A percentile compares a stretch with the other conserved stretches of the same genome.
phyloP scores from a whole-genome alignment of 2,888 invertebrate species.

The Cryptocephalus moraei region DNA sequence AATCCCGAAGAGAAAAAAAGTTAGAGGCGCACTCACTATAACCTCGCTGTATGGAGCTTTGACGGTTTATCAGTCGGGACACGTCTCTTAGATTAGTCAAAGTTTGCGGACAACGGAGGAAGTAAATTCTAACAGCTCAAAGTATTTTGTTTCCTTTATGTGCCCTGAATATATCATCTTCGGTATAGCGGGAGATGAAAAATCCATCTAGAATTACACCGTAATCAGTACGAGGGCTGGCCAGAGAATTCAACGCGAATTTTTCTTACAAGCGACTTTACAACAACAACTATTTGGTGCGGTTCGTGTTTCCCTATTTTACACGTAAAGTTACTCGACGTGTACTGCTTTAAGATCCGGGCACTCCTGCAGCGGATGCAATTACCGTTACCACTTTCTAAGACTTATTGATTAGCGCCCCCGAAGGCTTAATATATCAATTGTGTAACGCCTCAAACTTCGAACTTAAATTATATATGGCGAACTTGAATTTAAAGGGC shows the following conservation, averaged over 20 bases:
- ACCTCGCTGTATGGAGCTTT: too few species aligned
- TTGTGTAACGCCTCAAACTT: constrained; percentile 11
- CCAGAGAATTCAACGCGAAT: too few species aligned
- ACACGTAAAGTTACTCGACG: too few species aligned
- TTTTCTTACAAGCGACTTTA: too few species aligned
- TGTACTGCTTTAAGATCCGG: too few species aligned
- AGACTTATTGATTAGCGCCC: constrained; percentile 14
- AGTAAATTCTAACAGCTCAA: constrained; percentile 29
- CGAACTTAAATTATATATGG: constrained; percentile 12
- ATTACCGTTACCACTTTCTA: constrained; percentile 11
- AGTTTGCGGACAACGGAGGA: constrained; percentile 24
- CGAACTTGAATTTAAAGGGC: constrained; percentile 11
- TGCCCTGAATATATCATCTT: neutral
- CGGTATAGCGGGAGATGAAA: too few species aligned
- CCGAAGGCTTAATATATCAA: constrained; percentile 13
- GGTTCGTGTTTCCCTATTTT: too few species aligned
- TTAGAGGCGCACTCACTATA: too few species aligned
- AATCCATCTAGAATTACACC: too few species aligned
- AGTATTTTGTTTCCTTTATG: constrained; percentile 20
- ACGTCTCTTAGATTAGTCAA: constrained; percentile 30
- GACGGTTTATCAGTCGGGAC: constrained; percentile 9
- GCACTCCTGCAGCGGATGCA: neutral
- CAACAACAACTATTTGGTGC: too few species aligned
- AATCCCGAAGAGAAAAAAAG: too few species aligned
- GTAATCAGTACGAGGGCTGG: too few species aligned